Percentiles rank a stretch among this genome's conserved stretches.
phyloP scores from a whole-genome alignment of 2,888 invertebrate species.

The Flexamia atlantica region DNA sequence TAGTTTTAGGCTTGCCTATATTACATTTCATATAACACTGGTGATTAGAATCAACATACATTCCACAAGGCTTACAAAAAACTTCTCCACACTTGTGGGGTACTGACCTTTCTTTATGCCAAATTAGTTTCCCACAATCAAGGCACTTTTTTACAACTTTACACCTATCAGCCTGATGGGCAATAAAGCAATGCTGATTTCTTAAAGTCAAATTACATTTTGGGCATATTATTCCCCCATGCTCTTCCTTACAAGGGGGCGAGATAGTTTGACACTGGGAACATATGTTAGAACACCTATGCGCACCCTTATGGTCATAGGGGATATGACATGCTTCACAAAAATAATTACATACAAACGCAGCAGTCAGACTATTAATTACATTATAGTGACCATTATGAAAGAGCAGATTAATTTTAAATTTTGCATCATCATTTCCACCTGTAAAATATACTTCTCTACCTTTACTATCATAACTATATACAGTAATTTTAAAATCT shows the following conservation, averaged over 20 bases:
- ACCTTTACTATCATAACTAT: not conserved
- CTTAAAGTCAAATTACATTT: too few relatives aligned
- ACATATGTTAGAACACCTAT: too few relatives aligned
- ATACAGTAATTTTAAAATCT: conserved; percentile 14
- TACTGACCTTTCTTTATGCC: too few relatives aligned
- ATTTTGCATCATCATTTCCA: not conserved
- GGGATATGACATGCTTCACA: too few relatives aligned
- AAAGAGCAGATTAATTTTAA: conserved; percentile 68
- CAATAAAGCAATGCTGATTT: too few relatives aligned
- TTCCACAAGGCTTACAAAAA: not conserved
- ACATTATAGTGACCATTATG: conserved; percentile 62
- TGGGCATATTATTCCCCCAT: too few relatives aligned
- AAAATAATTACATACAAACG: conserved; percentile 63
- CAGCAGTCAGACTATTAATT: conserved; percentile 68
- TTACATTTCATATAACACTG: not conserved
- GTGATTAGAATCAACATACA: not conserved
- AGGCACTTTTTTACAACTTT: too few relatives aligned
- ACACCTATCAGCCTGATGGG: too few relatives aligned
- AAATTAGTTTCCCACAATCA: too few relatives aligned
- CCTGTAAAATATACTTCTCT: not conserved
- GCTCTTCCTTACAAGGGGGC: too few relatives aligned
- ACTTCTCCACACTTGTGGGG: not conserved
- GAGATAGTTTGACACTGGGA: too few relatives aligned
- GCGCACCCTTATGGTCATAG: too few relatives aligned
- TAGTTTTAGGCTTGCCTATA: not conserved